These are phyloP conservation scores for Rostratula benghalensis DNA, from an alignment of 2,113 vertebrate species.

Conservation along the genomic window DNA sequence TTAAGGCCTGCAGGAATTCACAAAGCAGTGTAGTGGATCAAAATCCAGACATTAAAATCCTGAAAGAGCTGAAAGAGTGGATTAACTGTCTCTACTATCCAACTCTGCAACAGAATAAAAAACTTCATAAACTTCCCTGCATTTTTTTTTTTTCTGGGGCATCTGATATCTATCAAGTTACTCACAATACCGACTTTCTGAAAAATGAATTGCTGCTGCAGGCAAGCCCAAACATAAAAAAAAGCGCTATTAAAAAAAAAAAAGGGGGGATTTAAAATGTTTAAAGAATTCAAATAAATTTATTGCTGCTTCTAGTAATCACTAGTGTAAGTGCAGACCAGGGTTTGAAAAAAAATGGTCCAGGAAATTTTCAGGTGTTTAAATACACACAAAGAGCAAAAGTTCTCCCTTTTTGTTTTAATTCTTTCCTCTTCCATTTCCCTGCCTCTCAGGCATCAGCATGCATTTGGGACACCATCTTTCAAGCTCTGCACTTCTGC, in stretches of 20 bases:
- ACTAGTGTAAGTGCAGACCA: neutral
- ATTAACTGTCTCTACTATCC: neutral
- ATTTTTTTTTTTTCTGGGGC: neutral
- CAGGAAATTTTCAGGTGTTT: neutral
- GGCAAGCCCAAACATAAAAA: neutral
- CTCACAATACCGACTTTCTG: neutral
- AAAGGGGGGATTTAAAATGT: neutral
- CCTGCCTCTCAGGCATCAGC: neutral
- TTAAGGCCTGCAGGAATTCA: constrained; percentile 15
- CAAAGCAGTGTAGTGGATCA: neutral
- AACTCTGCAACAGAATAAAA: neutral
- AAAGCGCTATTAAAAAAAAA: neutral
- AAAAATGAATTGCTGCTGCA: neutral
- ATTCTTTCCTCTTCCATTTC: neutral
- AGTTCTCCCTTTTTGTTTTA: neutral
- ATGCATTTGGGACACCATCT: neutral
- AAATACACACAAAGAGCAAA: neutral
- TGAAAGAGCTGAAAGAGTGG: constrained; percentile 6
- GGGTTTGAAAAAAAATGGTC: neutral
- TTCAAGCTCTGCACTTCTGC: constrained; percentile 4
- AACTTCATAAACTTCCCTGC: neutral
- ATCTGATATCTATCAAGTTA: neutral
- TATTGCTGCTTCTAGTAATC: neutral
- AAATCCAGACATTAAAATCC: neutral
- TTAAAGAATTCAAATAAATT: neutral